These are phyloP conservation scores for Brachymystax lenok DNA, from an alignment of 2,797 vertebrate genomes.

Conservation along the genomic window DNA sequence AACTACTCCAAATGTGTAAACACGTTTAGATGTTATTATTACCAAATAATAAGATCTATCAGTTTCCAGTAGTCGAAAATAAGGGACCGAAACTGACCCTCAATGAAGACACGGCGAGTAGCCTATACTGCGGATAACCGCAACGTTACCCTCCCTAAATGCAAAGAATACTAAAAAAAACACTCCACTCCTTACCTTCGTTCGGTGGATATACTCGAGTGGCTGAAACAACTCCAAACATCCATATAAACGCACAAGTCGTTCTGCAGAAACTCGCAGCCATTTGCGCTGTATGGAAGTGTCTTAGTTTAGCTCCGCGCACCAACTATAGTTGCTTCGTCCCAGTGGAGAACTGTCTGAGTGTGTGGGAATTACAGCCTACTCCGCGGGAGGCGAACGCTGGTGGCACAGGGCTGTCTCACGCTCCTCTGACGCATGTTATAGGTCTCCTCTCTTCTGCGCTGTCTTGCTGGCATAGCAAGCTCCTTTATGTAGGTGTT, in stretches of 20 bases:
- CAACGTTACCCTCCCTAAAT: not conserved
- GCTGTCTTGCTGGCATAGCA: too few species aligned
- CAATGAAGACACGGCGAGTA: not conserved
- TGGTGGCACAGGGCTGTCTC: constrained; percentile 66
- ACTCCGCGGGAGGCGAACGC: constrained; percentile 50
- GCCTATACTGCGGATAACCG: not conserved
- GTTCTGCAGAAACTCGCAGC: constrained; percentile 76
- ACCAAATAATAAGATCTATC: not conserved
- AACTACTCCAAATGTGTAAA: not conserved
- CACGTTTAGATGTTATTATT: too few species aligned
- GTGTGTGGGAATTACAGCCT: constrained; percentile 1
- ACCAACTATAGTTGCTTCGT: constrained; percentile 49
- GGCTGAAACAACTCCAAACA: constrained; percentile 78
- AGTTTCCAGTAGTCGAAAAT: too few species aligned
- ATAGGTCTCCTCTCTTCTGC: constrained; percentile 8
- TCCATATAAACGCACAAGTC: constrained; percentile 77
- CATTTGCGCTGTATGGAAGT: constrained; percentile 77
- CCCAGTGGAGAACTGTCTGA: constrained; percentile 87
- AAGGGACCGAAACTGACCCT: not conserved
- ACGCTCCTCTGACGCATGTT: constrained; percentile 46
- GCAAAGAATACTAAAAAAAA: not conserved
- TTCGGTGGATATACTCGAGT: constrained; percentile 90
- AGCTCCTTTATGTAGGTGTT: too few species aligned
- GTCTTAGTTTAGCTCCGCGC: constrained; percentile 62
- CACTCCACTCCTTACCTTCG: constrained; percentile 80